These are phyloP conservation scores for Diarsia mendica DNA, from an alignment of 2,888 invertebrate species.

Conservation along the genomic window DNA sequence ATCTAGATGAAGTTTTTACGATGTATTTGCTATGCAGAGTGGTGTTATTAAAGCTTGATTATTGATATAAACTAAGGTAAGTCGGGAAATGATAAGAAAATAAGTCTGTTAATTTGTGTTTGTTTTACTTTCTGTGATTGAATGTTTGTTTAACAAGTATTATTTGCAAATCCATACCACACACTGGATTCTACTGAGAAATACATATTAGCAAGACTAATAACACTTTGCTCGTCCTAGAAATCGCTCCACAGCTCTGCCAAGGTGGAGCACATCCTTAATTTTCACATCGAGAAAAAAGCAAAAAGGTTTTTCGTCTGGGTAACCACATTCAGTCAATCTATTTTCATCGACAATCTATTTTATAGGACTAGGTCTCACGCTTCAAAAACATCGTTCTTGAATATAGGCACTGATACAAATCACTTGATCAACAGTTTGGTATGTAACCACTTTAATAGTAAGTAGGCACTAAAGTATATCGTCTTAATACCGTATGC, in stretches of 20 bases:
- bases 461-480: neutral
- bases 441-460: conserved; percentile 12
- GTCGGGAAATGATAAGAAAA: neutral
- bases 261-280: no score
- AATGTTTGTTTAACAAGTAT: neutral
- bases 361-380: neutral
- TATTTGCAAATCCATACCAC: neutral
- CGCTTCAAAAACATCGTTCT: no score
- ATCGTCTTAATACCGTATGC: conserved; percentile 37
- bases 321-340: no score
- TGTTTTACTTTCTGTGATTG: neutral
- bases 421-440: neutral
- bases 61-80: conserved; percentile 9
- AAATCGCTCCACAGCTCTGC: no score
- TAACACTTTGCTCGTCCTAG: no score
- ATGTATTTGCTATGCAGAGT: conserved; percentile 36
- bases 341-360: no score
- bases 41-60: conserved; percentile 9
- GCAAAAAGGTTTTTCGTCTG: no score
- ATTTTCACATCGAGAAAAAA: no score
- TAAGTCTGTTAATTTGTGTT: neutral
- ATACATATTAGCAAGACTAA: no score
- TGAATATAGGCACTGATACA: neutral
- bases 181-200: no score
- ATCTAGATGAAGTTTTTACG: conserved; percentile 44